Percentiles rank a stretch among this genome's conserved stretches.
phyloP scores from a whole-genome alignment of 2,888 invertebrate genomes.

The Chelonus formosanus region DNA sequence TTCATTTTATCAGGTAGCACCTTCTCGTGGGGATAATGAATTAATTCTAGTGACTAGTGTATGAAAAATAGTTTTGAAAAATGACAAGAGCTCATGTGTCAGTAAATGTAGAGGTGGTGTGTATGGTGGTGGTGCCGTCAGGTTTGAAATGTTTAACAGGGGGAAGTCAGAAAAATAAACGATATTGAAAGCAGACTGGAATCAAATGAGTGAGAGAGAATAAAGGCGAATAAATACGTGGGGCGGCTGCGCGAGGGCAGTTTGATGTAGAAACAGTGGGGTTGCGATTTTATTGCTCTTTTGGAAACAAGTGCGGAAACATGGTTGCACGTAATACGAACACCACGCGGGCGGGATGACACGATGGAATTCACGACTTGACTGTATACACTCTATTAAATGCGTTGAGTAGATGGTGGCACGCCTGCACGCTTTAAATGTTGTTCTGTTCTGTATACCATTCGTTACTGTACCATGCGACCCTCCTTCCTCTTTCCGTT shows the following conservation, averaged over 20 bases:
- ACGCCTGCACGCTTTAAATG: constrained; percentile 41
- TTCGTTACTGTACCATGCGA: constrained; percentile 35
- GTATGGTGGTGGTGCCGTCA: not conserved
- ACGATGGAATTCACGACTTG: constrained; percentile 49
- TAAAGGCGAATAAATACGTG: constrained; percentile 26
- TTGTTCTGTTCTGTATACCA: constrained; percentile 34
- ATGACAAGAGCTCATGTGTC: constrained; percentile 27
- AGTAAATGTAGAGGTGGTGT: not conserved
- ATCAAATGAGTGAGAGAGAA: constrained; percentile 1
- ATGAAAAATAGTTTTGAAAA: constrained; percentile 32
- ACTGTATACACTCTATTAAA: constrained; percentile 51
- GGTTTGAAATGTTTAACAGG: not conserved
- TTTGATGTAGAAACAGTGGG: constrained; percentile 6
- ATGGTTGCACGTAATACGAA: constrained; percentile 40
- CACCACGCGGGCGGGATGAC: constrained; percentile 39
- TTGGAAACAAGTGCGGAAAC: constrained; percentile 42
- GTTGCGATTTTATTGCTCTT: constrained; percentile 41
- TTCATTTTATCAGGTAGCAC: constrained; percentile 44
- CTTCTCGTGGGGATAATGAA: constrained; percentile 45
- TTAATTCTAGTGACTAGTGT: constrained; percentile 36
- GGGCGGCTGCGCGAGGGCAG: not conserved
- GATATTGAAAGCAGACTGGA: constrained; percentile 1
- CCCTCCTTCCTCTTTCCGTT: constrained; percentile 4
- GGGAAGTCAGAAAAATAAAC: constrained; percentile 15
- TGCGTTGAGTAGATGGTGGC: constrained; percentile 41